These are phyloP conservation scores for Heterodera schachtii DNA, from an alignment of 1,140 invertebrate species.

Conservation along the genomic window DNA sequence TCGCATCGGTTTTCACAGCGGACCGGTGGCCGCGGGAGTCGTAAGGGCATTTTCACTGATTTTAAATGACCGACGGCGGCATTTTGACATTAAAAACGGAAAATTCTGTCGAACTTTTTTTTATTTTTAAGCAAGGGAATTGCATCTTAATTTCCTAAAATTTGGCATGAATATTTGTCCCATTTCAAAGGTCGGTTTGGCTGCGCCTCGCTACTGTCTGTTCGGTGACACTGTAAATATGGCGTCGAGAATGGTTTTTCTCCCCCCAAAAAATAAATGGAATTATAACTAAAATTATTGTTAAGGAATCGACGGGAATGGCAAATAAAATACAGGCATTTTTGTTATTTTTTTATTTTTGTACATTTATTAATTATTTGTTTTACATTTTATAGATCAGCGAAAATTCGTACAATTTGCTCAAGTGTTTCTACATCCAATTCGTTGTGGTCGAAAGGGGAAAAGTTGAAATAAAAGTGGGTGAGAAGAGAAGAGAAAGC, in stretches of 20 bases:
- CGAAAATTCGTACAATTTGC: slow-evolving; percentile 56
- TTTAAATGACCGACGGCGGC: no score
- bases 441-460: slow-evolving; percentile 56
- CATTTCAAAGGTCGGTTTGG: slow-evolving; percentile 71
- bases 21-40: slow-evolving; percentile 83
- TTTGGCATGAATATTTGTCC: not conserved
- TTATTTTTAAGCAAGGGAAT: no score
- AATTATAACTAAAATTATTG: not conserved
- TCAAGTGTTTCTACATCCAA: slow-evolving; percentile 61
- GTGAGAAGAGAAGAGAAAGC: not conserved
- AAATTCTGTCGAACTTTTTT: no score
- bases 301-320: slow-evolving; percentile 45
- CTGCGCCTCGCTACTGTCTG: slow-evolving; percentile 86
- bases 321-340: slow-evolving; percentile 62
- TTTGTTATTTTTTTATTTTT: not conserved
- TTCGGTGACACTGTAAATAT: slow-evolving; percentile 71
- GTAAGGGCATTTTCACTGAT: slow-evolving; percentile 67
- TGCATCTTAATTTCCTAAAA: not conserved
- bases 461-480: slow-evolving; percentile 61
- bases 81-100: no score
- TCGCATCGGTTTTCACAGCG: slow-evolving; percentile 89
- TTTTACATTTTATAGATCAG: slow-evolving; percentile 49
- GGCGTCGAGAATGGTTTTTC: slow-evolving; percentile 60
- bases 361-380: slow-evolving; percentile 22
- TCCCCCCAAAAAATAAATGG: not conserved